Evolutionary conservation across 2,113 vertebrate species (phyloP), one percentile per base, ranked within the genome.

Genomic region (Chaenocephalus aceratus): DNA sequence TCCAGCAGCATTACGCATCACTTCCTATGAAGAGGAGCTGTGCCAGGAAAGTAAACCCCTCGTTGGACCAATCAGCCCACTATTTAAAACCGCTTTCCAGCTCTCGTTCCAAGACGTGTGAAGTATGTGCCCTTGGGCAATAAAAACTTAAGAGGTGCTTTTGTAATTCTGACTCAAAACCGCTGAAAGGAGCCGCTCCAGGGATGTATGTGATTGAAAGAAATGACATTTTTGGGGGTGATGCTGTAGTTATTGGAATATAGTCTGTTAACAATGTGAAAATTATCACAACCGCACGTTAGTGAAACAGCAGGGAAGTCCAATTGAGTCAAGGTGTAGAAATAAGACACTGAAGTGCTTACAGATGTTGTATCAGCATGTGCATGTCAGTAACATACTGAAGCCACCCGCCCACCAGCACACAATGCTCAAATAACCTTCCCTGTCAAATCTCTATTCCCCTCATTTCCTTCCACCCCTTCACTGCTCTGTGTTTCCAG

Each of bases 11-110:
- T 86, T 79, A 91, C 71, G 18, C 79, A 85, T 90, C 89, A 80
- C 83, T 87, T 93, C 89, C 89, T 89, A 82, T 75, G 80, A 70
- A 72, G 62, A 75, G 64, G 68, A 84, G 76, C 68, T 46, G 41
- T 88, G 88, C 91, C 90, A 91, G 92, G 89, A 93, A 93, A 92
- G 60, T 80, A 79, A 88, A 86, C 41, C 79, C 63, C 46, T 62
- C 49, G 54, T 74, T 90, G 76, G 79, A 90, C 90, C 83, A 90
- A 88, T 86, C 88, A 68, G 75, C 79, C 36, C 56, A 15, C 68
- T 60, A 49, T 66, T 79, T 69, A 54, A 83, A 84, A 72, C 84
- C 53, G 85, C 62, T 93, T 92, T 94, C 91, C 93, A 91, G 77
- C 34, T 5, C 45, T 68, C 15, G 52, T 88, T 93, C 89, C 91